A percentile compares a stretch with the other conserved stretches of the same genome.
Conservation (phyloP, 2,888 invertebrate genomes). For the Xylocampa areola region DNA sequence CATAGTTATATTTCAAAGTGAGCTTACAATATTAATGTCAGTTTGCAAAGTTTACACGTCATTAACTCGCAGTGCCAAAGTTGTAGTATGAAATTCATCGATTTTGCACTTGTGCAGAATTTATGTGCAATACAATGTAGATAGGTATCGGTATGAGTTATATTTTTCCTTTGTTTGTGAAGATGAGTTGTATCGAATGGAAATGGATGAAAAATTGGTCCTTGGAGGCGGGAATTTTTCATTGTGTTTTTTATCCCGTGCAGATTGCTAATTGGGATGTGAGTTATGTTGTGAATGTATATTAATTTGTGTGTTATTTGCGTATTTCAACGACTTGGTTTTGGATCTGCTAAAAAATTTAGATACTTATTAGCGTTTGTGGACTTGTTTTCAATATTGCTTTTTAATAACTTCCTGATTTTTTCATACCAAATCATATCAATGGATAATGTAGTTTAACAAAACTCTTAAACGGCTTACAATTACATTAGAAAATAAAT, state of each 20-base stretch:
- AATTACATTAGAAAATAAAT: no score
- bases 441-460: no score
- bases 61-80: constrained; percentile 65
- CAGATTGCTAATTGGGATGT: neutral
- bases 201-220: constrained; percentile 45
- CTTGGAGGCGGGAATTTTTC: constrained; percentile 29
- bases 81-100: constrained; percentile 61
- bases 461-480: no score
- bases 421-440: no score
- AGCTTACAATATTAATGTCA: constrained; percentile 66
- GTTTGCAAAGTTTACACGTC: constrained; percentile 71
- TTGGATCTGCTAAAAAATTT: no score
- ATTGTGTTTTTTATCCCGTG: constrained; percentile 17
- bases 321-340: no score
- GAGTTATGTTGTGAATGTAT: neutral
- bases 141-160: constrained; percentile 47
- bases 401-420: no score
- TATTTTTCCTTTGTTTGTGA: constrained; percentile 53
- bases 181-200: constrained; percentile 22
- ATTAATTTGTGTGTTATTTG: no score
- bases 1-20: constrained; percentile 18
- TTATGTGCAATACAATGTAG: constrained; percentile 58
- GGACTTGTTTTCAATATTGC: no score
- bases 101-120: constrained; percentile 54
- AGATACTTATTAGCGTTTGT: no score